Evolutionary conservation across 1,140 invertebrate species (phyloP).

Genomic region (Teleopsis dalmanni): DNA sequence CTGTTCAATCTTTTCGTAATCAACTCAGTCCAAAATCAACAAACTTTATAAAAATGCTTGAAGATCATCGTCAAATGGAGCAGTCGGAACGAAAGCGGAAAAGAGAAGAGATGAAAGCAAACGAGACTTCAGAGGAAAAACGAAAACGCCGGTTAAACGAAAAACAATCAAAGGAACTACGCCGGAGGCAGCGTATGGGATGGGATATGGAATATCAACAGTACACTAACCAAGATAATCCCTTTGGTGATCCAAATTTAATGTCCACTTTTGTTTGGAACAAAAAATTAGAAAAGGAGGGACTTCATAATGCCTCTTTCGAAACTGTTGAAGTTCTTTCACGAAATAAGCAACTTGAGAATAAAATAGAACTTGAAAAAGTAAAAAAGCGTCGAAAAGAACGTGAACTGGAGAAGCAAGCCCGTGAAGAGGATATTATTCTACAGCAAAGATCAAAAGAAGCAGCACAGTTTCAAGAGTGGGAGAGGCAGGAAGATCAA

Average conservation of each 20-base stretch:
- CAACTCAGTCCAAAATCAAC: not conserved
- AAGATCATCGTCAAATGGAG: slow-evolving; percentile 60
- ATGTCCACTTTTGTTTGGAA: slow-evolving; percentile 92
- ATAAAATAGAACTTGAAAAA: slow-evolving; percentile 81
- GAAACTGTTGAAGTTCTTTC: slow-evolving; percentile 83
- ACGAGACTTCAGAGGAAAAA: slow-evolving; percentile 94
- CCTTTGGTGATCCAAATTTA: slow-evolving; percentile 94
- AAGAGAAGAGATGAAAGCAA: slow-evolving; percentile 80
- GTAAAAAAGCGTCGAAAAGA: slow-evolving; percentile 86
- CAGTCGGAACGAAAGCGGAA: slow-evolving; percentile 59
- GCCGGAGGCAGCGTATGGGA: slow-evolving; percentile 82
- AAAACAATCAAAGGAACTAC: slow-evolving; percentile 86
- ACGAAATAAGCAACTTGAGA: slow-evolving; percentile 82
- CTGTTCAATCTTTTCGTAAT: not conserved
- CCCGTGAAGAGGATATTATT: slow-evolving; percentile 83
- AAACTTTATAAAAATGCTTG: slow-evolving; percentile 53
- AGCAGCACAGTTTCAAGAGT: slow-evolving; percentile 88
- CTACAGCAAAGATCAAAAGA: slow-evolving; percentile 86
- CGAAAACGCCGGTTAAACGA: slow-evolving; percentile 76
- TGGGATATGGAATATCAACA: slow-evolving; percentile 94
- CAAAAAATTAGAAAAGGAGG: slow-evolving; percentile 95
- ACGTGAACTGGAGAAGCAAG: slow-evolving; percentile 81
- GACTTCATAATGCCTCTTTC: slow-evolving; percentile 63
- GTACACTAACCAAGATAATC: slow-evolving; percentile 97
- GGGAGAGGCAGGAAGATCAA: slow-evolving; percentile 90